phyloP scores from a whole-genome alignment of 2,113 vertebrate genomes.

The Sialia sialis region DNA sequence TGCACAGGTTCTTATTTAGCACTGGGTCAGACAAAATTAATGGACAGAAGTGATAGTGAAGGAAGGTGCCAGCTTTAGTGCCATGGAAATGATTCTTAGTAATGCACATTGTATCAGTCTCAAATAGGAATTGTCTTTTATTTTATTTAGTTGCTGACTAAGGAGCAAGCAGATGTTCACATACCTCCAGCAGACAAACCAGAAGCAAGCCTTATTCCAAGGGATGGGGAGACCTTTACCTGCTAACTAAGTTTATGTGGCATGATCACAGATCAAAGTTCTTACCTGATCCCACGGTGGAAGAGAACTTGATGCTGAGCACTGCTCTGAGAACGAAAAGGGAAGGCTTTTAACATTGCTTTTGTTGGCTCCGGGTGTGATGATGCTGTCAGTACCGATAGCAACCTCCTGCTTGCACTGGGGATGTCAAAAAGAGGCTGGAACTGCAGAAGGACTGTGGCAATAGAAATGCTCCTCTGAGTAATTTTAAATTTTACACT shows the following conservation, averaged over 20 bases:
- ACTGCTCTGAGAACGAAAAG: background rate
- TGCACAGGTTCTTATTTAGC: fast-evolving
- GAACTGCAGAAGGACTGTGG: background rate
- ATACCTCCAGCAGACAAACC: background rate
- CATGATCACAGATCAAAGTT: background rate
- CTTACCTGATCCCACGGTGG: fast-evolving
- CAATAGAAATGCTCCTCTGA: background rate
- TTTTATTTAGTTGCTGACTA: background rate
- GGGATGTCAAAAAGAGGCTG: background rate
- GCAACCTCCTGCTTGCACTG: background rate
- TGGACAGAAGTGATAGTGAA: background rate
- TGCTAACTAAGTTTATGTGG: background rate
- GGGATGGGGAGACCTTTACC: fast-evolving
- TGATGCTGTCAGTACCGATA: background rate
- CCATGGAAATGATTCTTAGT: background rate
- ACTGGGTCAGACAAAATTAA: background rate
- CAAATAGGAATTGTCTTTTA: background rate
- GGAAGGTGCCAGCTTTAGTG: background rate
- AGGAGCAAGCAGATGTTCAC: background rate
- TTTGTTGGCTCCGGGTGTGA: background rate
- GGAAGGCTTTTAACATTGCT: background rate
- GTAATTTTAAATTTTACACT: background rate
- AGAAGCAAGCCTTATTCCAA: background rate
- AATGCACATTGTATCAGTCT: background rate
- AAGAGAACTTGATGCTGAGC: background rate